phyloP scores from a whole-genome alignment of 2,113 vertebrate genomes.

The Tenebrosternarchus preto region DNA sequence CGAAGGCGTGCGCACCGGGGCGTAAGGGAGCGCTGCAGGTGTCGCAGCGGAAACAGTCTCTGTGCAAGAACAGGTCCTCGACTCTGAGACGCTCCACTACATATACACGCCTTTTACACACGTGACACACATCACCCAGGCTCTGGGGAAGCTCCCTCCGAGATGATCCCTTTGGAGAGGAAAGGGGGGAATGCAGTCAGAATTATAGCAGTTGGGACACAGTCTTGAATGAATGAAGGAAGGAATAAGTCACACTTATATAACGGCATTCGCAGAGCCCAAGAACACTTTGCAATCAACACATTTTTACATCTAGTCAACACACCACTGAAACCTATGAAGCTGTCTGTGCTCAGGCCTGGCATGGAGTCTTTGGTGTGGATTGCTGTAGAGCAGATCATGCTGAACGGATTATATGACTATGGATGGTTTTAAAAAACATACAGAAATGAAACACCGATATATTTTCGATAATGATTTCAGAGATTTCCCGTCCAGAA shows the following conservation, averaged over 20 bases:
- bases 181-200: not conserved
- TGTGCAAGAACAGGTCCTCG: constrained; percentile 93
- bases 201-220: not conserved
- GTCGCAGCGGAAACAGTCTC: constrained; percentile 92
- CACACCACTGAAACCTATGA: not conserved
- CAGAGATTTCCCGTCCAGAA: not conserved
- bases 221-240: no score
- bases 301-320: no score
- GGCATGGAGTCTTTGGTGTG: not conserved
- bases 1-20: constrained; percentile 86
- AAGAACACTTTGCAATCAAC: no score
- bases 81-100: constrained; percentile 90
- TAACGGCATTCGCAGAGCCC: no score
- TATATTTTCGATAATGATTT: not conserved
- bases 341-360: not conserved
- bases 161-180: constrained; percentile 73
- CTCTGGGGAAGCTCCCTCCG: constrained; percentile 78
- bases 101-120: constrained; percentile 89
- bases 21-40: constrained; percentile 81
- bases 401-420: not conserved
- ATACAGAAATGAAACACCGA: not conserved
- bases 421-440: not conserved
- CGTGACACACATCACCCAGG: constrained; percentile 85
- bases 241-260: no score
- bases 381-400: not conserved